Percentiles rank a stretch among this genome's conserved stretches.
Evolutionary conservation across 2,113 vertebrate genomes (phyloP).

Genomic region (Naja naja): DNA sequence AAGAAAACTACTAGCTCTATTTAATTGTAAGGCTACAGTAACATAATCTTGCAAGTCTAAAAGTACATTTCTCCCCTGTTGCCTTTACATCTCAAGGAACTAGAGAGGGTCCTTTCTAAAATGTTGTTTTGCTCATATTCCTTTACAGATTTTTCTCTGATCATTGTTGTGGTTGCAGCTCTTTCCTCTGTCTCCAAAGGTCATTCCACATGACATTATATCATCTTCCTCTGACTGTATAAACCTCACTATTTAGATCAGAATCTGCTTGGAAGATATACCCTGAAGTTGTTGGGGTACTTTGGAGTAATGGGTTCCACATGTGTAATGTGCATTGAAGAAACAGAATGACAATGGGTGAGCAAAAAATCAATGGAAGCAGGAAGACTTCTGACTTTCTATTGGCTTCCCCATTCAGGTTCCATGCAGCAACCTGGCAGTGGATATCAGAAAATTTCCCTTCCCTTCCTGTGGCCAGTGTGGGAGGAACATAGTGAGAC

Average conservation of each 20-base stretch:
- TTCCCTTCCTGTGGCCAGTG: no score
- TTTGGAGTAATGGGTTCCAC: not conserved
- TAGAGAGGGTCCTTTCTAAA: not conserved
- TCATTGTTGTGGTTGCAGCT: not conserved
- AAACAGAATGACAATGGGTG: no score
- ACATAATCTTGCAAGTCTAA: not conserved
- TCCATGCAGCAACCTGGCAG: no score
- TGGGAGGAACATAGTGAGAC: no score
- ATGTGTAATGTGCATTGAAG: not conserved
- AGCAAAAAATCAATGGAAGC: no score
- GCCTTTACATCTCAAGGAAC: not conserved
- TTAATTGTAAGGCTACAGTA: not conserved
- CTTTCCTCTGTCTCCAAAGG: not conserved
- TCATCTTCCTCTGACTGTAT: not conserved
- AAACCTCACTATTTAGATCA: not conserved
- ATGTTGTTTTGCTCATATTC: not conserved
- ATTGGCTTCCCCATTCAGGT: no score
- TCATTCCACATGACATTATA: not conserved
- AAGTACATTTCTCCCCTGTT: not conserved
- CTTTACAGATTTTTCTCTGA: not conserved
- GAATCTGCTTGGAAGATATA: not conserved
- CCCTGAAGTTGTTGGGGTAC: not conserved
- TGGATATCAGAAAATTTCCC: no score
- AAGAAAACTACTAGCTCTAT: not conserved
- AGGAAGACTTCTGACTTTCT: no score